Evolutionary conservation across 1,140 invertebrate species (phyloP).

Genomic region (Drosophila pallidifrons): DNA sequence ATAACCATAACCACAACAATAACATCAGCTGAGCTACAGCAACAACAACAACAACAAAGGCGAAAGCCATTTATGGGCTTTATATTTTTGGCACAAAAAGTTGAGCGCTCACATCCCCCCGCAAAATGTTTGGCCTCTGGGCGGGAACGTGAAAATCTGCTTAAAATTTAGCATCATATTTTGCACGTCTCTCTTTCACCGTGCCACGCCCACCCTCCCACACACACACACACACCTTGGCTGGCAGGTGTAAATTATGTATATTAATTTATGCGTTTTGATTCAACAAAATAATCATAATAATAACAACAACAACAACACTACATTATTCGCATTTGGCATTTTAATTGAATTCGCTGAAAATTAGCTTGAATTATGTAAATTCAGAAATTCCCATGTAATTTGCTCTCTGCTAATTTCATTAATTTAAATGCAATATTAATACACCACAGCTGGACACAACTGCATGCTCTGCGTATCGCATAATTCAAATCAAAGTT

Average conservation of each 20-base stretch:
- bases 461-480: conserved; percentile 12
- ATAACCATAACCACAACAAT: conserved; percentile 50
- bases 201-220: neutral
- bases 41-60: conserved; percentile 10
- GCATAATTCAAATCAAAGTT: conserved; percentile 29
- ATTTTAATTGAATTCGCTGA: conserved; percentile 66
- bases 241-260: conserved; percentile 73
- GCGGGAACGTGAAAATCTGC: conserved; percentile 35
- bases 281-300: conserved; percentile 31
- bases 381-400: conserved; percentile 2
- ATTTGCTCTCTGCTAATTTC: conserved; percentile 48
- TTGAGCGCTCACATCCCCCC: conserved; percentile 8
- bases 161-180: conserved; percentile 70
- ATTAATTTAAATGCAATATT: conserved; percentile 75
- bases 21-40: conserved; percentile 1
- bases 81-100: conserved; percentile 25
- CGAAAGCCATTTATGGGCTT: conserved; percentile 33
- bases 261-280: conserved; percentile 65
- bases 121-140: neutral
- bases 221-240: conserved; percentile 7
- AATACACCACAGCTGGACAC: conserved; percentile 46
- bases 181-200: conserved; percentile 23
- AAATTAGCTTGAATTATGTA: conserved; percentile 58
- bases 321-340: conserved; percentile 26
- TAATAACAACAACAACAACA: conserved; percentile 4